Base-by-base conservation (phyloP, 2,888 invertebrate genomes). In the Nemapogon koenigi region DNA sequence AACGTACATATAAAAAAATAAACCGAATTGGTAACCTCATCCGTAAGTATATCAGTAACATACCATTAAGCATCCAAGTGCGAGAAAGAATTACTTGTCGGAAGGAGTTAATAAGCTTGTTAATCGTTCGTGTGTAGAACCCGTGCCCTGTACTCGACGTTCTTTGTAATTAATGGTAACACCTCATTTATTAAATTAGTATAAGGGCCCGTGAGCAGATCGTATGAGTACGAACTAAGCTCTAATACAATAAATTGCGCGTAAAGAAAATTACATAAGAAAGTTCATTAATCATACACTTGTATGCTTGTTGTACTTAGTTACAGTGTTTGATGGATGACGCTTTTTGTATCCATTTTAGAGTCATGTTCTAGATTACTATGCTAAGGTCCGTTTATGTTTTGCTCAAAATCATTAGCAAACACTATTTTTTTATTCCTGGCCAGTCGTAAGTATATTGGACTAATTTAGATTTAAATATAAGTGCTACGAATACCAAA, bases 101-200 rank as follows among this genome's bases (percentile, higher is more conserved):
- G 67, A 72, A 66, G 59, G 63, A 72, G 73, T 76, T 72, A 73
- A 75, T 73, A 72, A 68, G 69, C 66, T 72, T 67, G 67, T 70
- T 73, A 75, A 75, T 71, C 69, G 71, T 67, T 72, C 52, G 16
- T 32, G 49, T 56, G 51, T 58, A 62, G 62, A 58, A 60, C 64
- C 62, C 65, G 60, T 62, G 56, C 59, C 57, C 60, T 70, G 71
- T 60, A 56, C 57, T 48, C 66, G 76, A 76, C 76, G 66, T 75
- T 72, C 73, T 72, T 76, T 41, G 43, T 76, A 72, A 78, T 76
- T 76, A 75, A 73, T 67, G 70, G 55, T 62, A 73, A 72, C 78
- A 78, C 76, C 76, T 76, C 75, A 72, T 76, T 66, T 76, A 78
- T 76, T 73, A 71, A 75, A 76, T 78, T 76, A 78, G 70, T 63